Percentiles rank a stretch among this genome's conserved stretches.
These are phyloP conservation scores for Trematomus loennbergii DNA, from an alignment of 2,113 vertebrate genomes.

Conservation along the genomic window DNA sequence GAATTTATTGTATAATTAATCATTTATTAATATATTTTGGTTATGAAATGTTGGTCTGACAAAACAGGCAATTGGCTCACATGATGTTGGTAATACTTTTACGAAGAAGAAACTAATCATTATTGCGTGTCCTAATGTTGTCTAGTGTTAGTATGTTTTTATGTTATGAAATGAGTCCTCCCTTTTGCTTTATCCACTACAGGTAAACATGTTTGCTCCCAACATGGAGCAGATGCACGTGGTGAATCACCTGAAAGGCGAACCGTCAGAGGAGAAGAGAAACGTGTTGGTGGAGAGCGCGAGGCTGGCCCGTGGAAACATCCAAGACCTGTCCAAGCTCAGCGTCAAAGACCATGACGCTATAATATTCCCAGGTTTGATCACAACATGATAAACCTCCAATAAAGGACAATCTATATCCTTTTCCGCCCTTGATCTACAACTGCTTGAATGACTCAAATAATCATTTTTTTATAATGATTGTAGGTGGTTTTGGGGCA, in stretches of 20 bases:
- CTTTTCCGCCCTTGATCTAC: no score
- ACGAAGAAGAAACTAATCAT: background rate
- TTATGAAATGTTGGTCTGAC: background rate
- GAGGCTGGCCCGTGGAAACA: constrained; percentile 85
- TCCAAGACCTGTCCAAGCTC: constrained; percentile 85
- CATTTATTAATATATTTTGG: background rate
- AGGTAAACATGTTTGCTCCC: constrained; percentile 90
- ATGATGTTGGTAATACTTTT: background rate
- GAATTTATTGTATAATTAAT: background rate
- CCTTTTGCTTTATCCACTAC: background rate
- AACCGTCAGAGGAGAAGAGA: constrained; percentile 84
- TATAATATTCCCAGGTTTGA: constrained; percentile 84
- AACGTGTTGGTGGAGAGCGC: constrained; percentile 88
- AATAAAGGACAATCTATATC: background rate
- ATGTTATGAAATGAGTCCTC: background rate
- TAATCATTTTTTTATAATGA: background rate
- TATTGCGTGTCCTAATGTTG: background rate
- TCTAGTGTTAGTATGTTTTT: background rate
- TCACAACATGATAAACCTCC: background rate
- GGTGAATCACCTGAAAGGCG: constrained; percentile 86
- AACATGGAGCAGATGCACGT: constrained; percentile 89
- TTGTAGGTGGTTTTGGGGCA: constrained; percentile 85
- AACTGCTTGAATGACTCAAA: background rate
- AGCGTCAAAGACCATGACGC: constrained; percentile 83
- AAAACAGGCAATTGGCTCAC: background rate